phyloP scores from a whole-genome alignment of 2,113 vertebrate genomes.

The Xyliphius kryptos region DNA sequence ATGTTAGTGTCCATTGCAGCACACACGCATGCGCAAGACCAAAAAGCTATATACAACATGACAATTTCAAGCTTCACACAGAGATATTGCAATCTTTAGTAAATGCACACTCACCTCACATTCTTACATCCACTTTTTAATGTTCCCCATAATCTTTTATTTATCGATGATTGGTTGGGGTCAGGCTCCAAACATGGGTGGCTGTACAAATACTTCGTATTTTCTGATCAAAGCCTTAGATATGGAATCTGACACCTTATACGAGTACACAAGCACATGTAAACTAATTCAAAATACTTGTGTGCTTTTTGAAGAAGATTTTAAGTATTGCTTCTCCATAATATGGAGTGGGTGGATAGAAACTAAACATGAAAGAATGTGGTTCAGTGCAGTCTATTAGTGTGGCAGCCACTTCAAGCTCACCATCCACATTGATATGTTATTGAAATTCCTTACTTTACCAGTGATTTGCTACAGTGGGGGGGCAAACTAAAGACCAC shows the following conservation, averaged over 20 bases:
- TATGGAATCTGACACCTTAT: conserved; percentile 5
- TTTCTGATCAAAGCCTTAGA: not conserved
- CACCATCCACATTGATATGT: conserved; percentile 24
- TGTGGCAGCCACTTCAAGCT: conserved; percentile 5
- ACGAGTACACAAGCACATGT: conserved; percentile 7
- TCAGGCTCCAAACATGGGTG: not conserved
- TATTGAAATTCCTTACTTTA: conserved; percentile 7
- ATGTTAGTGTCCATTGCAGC: conserved; percentile 46
- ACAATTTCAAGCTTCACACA: conserved; percentile 65
- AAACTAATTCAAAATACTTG: not conserved
- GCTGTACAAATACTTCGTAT: not conserved
- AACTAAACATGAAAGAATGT: conserved; percentile 6
- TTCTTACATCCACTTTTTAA: conserved; percentile 12
- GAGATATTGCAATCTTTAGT: conserved; percentile 70
- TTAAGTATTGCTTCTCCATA: conserved; percentile 5
- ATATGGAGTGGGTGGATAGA: not conserved
- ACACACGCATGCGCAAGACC: conserved; percentile 39
- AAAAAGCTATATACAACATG: conserved; percentile 52
- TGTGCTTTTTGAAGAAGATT: not conserved
- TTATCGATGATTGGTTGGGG: not conserved
- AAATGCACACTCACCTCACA: conserved; percentile 51
- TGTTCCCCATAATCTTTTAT: conserved; percentile 24
- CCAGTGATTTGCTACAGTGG: conserved; percentile 15
- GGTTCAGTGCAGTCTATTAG: conserved; percentile 19
- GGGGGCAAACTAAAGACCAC: not conserved